Percentiles rank a stretch among this genome's conserved stretches.
Conservation (phyloP, 2,888 invertebrate species). For the Drosophila meridionalis region DNA sequence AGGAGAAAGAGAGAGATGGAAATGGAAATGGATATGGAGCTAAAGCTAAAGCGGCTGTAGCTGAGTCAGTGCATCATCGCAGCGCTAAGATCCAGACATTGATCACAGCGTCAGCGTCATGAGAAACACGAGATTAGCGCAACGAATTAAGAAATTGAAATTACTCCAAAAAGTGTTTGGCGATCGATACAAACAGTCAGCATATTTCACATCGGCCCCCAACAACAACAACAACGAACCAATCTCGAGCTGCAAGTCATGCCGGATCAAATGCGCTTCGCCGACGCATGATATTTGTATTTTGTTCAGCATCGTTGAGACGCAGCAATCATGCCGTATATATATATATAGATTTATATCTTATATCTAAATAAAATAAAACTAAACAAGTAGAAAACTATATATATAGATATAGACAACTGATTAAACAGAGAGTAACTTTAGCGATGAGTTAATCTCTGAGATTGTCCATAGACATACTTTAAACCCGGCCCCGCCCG, state of each 20-base stretch:
- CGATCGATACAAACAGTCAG: constrained; percentile 77
- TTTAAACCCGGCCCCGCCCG: background rate
- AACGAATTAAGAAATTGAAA: constrained; percentile 83
- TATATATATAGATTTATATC: background rate
- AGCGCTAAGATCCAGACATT: constrained; percentile 51
- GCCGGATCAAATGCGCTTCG: constrained; percentile 73
- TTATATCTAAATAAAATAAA: constrained; percentile 23
- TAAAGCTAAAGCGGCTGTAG: constrained; percentile 5
- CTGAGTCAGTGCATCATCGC: constrained; percentile 57
- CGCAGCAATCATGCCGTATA: constrained; percentile 45
- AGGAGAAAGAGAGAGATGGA: constrained; percentile 23
- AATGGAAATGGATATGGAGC: constrained; percentile 34
- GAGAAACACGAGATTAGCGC: constrained; percentile 82
- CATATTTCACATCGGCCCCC: constrained; percentile 58
- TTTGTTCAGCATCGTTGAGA: constrained; percentile 27
- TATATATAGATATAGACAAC: constrained; percentile 22
- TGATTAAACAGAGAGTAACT: constrained; percentile 18
- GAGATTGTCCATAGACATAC: background rate
- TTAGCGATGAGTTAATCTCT: constrained; percentile 70
- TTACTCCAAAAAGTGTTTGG: constrained; percentile 79
- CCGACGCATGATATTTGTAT: constrained; percentile 71
- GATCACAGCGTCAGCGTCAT: constrained; percentile 69
- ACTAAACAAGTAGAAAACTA: constrained; percentile 6
- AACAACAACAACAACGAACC: constrained; percentile 29
- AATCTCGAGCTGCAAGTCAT: constrained; percentile 62